These are phyloP conservation scores for Atopsyche davidsoni DNA, from an alignment of 1,140 invertebrate species.

Conservation along the genomic window DNA sequence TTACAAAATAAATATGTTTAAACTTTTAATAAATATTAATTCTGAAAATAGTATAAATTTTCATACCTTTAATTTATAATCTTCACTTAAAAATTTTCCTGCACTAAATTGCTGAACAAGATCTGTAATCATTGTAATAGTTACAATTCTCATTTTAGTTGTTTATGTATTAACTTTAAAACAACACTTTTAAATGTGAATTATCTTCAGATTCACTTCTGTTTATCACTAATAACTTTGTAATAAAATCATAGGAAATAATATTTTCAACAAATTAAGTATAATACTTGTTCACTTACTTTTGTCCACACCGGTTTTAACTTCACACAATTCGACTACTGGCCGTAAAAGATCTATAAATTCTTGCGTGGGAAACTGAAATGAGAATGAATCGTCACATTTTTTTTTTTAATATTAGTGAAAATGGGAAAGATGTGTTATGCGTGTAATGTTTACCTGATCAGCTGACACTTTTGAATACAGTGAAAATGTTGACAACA, in stretches of 20 bases:
- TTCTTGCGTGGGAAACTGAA: slow-evolving; percentile 31
- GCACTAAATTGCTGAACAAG: slow-evolving; percentile 29
- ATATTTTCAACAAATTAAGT: no score
- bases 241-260: no score
- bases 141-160: neutral
- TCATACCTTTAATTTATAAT: slow-evolving; percentile 30
- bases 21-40: neutral
- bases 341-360: slow-evolving; percentile 29
- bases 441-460: no score
- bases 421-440: no score
- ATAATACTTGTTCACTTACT: slow-evolving; percentile 19
- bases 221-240: neutral
- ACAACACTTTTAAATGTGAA: no score
- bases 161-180: neutral
- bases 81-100: slow-evolving; percentile 30
- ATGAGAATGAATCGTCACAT: no score
- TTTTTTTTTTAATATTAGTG: no score
- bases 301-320: slow-evolving; percentile 30
- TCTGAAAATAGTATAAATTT: neutral
- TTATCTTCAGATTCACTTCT: no score
- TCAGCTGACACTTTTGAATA: no score
- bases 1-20: neutral
- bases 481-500: no score
- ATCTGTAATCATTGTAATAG: slow-evolving; percentile 21
- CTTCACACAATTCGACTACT: slow-evolving; percentile 31